A percentile compares a stretch with the other conserved stretches of the same genome.
Evolutionary conservation across 2,113 vertebrate genomes (phyloP).

Genomic region (Daubentonia madagascariensis): DNA sequence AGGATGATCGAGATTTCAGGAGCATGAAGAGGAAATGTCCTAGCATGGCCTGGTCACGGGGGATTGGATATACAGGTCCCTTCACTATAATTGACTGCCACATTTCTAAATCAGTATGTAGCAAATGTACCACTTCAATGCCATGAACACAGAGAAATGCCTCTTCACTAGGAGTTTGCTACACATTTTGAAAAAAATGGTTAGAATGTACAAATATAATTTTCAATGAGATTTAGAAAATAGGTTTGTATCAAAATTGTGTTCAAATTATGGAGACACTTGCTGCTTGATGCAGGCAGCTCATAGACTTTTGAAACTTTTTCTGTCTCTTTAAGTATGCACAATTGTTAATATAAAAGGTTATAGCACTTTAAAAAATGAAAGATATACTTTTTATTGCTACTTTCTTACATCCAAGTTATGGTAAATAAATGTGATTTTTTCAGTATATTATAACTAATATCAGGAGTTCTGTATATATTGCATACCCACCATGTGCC

Average conservation of each 20-base stretch:
- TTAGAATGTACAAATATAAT: background rate
- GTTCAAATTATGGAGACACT: background rate
- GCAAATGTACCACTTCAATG: background rate
- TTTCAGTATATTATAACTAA: background rate
- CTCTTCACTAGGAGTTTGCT: background rate
- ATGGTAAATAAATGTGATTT: background rate
- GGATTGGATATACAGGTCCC: background rate
- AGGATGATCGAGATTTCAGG: background rate
- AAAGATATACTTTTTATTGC: background rate
- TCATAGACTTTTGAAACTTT: background rate
- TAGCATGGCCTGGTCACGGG: accelerated
- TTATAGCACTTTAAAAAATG: background rate
- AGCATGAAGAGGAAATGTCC: background rate
- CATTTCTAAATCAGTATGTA: background rate
- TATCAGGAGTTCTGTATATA: background rate
- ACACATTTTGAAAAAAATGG: background rate
- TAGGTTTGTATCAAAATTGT: background rate
- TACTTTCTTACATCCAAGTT: background rate
- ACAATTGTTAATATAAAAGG: background rate
- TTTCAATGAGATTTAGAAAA: background rate
- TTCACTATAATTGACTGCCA: background rate
- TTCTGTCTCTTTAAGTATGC: background rate
- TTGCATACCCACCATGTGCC: background rate
- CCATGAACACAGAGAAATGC: background rate
- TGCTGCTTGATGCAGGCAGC: background rate